Conservation (phyloP, 2,888 invertebrate genomes). For the Melanchra persicariae region DNA sequence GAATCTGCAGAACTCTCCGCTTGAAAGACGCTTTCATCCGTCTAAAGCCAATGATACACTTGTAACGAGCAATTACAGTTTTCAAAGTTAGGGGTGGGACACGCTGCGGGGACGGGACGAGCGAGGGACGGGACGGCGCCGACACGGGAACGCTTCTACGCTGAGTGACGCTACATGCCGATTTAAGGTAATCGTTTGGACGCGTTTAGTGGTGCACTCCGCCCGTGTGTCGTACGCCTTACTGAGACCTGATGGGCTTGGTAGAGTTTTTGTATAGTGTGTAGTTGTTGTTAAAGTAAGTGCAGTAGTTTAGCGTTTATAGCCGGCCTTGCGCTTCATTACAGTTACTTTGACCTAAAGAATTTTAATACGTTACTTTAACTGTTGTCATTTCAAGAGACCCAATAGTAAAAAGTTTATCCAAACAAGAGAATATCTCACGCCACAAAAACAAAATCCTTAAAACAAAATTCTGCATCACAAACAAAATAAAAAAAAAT, state of each 20-base stretch:
- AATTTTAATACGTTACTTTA: too few species aligned
- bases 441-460: too few species aligned
- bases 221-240: constrained; percentile 44
- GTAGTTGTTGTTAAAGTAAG: constrained; percentile 44
- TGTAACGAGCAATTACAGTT: constrained; percentile 72
- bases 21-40: constrained; percentile 59
- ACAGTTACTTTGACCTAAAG: background rate
- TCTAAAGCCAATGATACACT: constrained; percentile 68
- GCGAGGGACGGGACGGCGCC: constrained; percentile 17
- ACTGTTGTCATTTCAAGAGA: too few species aligned
- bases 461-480: background rate
- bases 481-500: constrained; percentile 2
- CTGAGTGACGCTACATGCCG: constrained; percentile 61
- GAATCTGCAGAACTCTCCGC: constrained; percentile 52
- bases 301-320: constrained; percentile 1
- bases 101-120: constrained; percentile 27
- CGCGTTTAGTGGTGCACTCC: constrained; percentile 60
- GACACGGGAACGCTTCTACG: constrained; percentile 69
- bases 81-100: constrained; percentile 62
- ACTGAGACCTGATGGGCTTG: constrained; percentile 10
- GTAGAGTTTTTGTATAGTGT: constrained; percentile 32
- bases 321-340: background rate
- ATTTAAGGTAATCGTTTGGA: constrained; percentile 66
- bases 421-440: too few species aligned
- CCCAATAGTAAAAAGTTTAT: too few species aligned